phyloP scores from a whole-genome alignment of 2,113 vertebrate genomes.

The Camelus dromedarius region DNA sequence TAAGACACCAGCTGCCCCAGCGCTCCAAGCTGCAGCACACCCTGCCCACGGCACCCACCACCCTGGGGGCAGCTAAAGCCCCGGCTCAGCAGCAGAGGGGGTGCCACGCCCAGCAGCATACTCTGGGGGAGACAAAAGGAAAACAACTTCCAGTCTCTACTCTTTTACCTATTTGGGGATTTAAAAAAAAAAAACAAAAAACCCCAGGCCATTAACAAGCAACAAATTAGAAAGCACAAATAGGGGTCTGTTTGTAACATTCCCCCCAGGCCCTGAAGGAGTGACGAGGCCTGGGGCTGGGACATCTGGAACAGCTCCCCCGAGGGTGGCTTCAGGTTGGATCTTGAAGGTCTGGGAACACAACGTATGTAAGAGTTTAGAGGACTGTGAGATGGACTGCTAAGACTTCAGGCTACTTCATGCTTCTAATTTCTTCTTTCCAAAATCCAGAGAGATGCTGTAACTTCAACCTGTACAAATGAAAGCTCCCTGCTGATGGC shows the following conservation, averaged over 20 bases:
- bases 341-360: background rate
- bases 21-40: accelerated
- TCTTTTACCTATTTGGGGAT: background rate
- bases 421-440: constrained; percentile 11
- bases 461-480: background rate
- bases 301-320: background rate
- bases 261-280: background rate
- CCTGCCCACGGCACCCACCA: accelerated
- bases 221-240: background rate
- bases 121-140: background rate
- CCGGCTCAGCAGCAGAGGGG: background rate
- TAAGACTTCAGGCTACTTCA: background rate
- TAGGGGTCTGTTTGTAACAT: too few relatives aligned
- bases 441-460: background rate
- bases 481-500: background rate
- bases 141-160: background rate
- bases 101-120: background rate
- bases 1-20: accelerated
- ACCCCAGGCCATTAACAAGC: background rate
- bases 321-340: background rate
- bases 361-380: background rate
- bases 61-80: background rate
- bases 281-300: background rate
- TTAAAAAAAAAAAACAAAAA: background rate
- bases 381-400: background rate